These are phyloP conservation scores for Amblyteles armatorius DNA, from an alignment of 2,888 invertebrate species.

Conservation along the genomic window DNA sequence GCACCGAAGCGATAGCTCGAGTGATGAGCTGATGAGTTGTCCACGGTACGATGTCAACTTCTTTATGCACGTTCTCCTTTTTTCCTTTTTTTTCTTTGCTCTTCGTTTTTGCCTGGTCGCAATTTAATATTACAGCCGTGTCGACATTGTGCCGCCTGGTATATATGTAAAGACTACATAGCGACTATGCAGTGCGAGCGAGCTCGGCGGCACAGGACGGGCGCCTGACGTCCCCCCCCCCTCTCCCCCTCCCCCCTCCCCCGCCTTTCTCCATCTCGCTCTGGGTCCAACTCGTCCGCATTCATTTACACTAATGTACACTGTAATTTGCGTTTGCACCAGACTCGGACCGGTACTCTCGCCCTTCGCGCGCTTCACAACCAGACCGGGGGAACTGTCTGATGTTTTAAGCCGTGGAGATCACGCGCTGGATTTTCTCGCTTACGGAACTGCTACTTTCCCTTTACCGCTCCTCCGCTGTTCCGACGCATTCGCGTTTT, in stretches of 20 bases:
- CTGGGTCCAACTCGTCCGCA: slow-evolving; percentile 75
- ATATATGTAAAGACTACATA: slow-evolving; percentile 26
- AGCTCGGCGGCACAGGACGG: slow-evolving; percentile 48
- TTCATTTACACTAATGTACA: slow-evolving; percentile 79
- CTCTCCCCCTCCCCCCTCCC: too few relatives aligned
- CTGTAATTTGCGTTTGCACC: slow-evolving; percentile 77
- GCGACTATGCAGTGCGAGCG: slow-evolving; percentile 8
- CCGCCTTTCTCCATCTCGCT: neutral
- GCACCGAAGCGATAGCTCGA: slow-evolving; percentile 34
- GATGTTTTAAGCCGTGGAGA: slow-evolving; percentile 58
- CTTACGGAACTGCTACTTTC: slow-evolving; percentile 35
- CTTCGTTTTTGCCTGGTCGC: slow-evolving; percentile 52
- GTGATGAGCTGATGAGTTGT: slow-evolving; percentile 20
- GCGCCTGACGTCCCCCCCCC: slow-evolving; percentile 55
- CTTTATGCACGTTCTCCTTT: slow-evolving; percentile 24
- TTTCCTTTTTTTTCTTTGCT: slow-evolving; percentile 17
- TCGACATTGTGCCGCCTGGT: slow-evolving; percentile 42
- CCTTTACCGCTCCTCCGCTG: neutral
- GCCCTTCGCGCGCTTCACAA: slow-evolving; percentile 28
- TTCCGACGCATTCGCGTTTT: slow-evolving; percentile 6
- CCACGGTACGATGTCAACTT: slow-evolving; percentile 27
- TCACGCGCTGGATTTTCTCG: slow-evolving; percentile 52
- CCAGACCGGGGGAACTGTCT: slow-evolving; percentile 26
- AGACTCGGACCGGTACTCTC: slow-evolving; percentile 60
- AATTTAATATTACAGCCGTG: slow-evolving; percentile 67